These are phyloP conservation scores for Iselma pallidipennis DNA, from an alignment of 2,888 invertebrate genomes.

Conservation along the genomic window DNA sequence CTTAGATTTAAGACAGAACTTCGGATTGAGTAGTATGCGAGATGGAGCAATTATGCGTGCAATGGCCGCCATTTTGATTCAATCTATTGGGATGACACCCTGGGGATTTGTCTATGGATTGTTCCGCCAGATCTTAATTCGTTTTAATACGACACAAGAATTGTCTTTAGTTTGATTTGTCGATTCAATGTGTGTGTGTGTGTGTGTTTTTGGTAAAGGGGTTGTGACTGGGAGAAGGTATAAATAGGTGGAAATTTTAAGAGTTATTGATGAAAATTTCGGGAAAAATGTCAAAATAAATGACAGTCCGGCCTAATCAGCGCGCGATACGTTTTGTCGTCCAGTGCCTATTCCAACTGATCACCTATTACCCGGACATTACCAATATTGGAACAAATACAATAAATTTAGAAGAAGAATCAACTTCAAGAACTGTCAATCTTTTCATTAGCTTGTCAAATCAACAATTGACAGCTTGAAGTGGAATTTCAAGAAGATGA, in stretches of 20 bases:
- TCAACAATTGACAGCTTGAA: not conserved
- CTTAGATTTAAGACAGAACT: slow-evolving; percentile 49
- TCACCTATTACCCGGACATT: no score
- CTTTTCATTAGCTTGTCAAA: not conserved
- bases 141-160: slow-evolving; percentile 48
- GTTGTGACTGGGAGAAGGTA: no score
- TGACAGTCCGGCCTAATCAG: no score
- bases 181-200: not conserved
- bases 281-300: no score
- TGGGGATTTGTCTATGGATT: slow-evolving; percentile 56
- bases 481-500: not conserved
- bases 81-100: slow-evolving; percentile 67
- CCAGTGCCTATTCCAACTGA: no score
- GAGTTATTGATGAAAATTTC: no score
- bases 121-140: slow-evolving; percentile 51
- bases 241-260: no score
- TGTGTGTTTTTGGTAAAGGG: no score
- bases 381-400: no score
- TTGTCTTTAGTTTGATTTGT: slow-evolving; percentile 29
- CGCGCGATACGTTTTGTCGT: no score
- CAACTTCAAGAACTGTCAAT: not conserved
- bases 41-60: slow-evolving; percentile 55
- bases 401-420: no score
- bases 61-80: slow-evolving; percentile 59
- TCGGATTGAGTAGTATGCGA: slow-evolving; percentile 43